Evolutionary conservation across 2,113 vertebrate genomes (phyloP).

Genomic region (Alosa alosa): DNA sequence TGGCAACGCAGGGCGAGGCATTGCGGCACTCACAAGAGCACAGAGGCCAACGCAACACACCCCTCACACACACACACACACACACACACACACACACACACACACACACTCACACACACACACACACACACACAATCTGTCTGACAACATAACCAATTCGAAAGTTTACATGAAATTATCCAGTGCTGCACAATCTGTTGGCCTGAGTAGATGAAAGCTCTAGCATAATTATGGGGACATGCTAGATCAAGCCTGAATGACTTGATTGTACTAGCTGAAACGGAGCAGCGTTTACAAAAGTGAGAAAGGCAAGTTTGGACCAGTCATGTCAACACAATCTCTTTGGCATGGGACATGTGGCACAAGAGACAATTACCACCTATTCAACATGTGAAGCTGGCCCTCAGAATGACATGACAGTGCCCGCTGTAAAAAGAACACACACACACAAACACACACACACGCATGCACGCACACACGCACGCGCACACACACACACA

Average conservation of each 20-base stretch:
- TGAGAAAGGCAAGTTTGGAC: not conserved
- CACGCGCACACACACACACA: not conserved
- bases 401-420: too few species aligned
- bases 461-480: not conserved
- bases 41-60: slow-evolving; percentile 18
- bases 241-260: not conserved
- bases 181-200: not conserved
- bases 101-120: slow-evolving; percentile 5
- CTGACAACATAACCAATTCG: not conserved
- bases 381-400: too few species aligned
- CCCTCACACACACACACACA: not conserved
- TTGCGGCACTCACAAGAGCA: slow-evolving; percentile 26
- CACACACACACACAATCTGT: not conserved
- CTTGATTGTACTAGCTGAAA: not conserved
- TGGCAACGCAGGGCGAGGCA: slow-evolving; percentile 47
- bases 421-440: not conserved
- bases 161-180: not conserved
- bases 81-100: not conserved
- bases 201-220: not conserved
- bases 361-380: too few species aligned
- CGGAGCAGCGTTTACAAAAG: not conserved
- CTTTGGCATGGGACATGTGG: too few species aligned
- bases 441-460: not conserved
- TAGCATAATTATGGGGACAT: not conserved
- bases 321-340: not conserved